Evolutionary conservation across 64 coral and sea anemone genomes (phyloP).

Genomic region (Montipora efflorescens): DNA sequence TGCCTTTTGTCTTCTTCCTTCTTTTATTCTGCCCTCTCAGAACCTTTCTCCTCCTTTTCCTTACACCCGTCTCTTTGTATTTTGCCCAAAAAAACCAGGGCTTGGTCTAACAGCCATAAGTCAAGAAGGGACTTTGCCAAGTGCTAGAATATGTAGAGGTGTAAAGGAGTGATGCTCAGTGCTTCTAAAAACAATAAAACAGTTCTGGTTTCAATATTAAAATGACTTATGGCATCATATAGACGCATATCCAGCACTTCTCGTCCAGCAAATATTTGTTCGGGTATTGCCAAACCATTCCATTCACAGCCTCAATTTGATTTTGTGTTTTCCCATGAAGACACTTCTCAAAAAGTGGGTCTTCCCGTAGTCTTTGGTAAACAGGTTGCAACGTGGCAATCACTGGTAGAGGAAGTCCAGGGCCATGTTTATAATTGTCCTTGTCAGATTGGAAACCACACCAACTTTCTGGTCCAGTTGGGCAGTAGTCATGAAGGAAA

Average conservation of each 20-base stretch:
- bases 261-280: constrained; percentile 14
- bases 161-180: neutral
- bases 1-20: neutral
- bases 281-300: constrained; percentile 26
- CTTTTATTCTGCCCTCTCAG: neutral
- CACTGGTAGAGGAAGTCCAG: neutral
- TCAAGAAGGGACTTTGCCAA: neutral
- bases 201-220: constrained; percentile 39
- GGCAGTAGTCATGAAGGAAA: neutral
- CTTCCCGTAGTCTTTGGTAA: neutral
- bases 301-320: neutral
- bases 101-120: neutral
- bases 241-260: constrained; percentile 18
- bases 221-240: constrained; percentile 36
- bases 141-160: neutral
- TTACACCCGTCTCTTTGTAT: neutral
- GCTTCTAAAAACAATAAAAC: neutral
- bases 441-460: neutral
- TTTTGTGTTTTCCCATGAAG: constrained; percentile 19
- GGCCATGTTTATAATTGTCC: neutral
- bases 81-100: neutral
- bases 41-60: constrained; percentile 10
- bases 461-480: neutral
- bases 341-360: neutral
- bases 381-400: neutral